Conservation (phyloP, 2,113 vertebrate species). For the Macheiramphus alcinus region DNA sequence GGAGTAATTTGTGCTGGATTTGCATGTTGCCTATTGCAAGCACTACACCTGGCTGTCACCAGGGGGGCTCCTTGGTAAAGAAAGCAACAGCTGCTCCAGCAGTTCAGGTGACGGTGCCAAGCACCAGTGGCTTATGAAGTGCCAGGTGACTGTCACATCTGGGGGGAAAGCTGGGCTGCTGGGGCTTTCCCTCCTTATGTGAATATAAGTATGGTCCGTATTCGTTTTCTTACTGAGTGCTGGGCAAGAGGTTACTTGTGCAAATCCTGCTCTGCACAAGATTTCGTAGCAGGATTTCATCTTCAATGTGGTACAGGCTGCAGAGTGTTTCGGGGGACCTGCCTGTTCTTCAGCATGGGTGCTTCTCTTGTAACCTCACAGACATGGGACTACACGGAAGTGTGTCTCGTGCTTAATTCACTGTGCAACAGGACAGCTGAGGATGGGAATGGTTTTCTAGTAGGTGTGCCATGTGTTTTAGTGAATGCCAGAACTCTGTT, state of each 20-base stretch:
- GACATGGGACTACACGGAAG: neutral
- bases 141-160: neutral
- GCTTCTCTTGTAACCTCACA: neutral
- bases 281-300: accelerated
- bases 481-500: neutral
- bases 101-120: neutral
- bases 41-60: neutral
- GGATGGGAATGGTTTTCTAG: neutral
- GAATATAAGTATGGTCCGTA: accelerated
- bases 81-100: neutral
- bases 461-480: neutral
- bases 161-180: neutral
- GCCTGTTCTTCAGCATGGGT: neutral
- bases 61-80: neutral
- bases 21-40: neutral
- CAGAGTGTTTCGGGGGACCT: accelerated
- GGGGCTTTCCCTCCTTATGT: neutral
- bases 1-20: neutral
- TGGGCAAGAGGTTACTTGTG: accelerated
- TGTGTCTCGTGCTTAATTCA: neutral
- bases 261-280: neutral
- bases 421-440: accelerated
- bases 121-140: accelerated
- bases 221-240: neutral
- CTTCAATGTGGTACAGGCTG: accelerated